These are phyloP conservation scores for Darevskia mixta DNA, from an alignment of 2,797 vertebrate genomes.

Conservation along the genomic window DNA sequence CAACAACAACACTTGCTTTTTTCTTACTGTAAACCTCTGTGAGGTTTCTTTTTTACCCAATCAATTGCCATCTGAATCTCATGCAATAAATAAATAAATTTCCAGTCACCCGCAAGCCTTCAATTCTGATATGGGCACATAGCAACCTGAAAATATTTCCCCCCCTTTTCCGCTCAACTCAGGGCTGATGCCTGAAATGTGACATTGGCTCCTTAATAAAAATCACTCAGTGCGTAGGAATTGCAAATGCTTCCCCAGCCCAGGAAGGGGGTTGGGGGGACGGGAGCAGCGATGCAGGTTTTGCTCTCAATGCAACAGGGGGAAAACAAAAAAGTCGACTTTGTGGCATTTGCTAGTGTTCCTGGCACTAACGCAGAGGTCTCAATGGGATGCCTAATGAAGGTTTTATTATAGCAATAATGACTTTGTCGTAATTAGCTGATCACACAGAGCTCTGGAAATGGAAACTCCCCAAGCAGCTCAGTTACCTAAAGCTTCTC, in stretches of 20 bases:
- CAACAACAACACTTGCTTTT: no score
- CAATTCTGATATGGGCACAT: neutral
- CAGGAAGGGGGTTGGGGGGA: neutral
- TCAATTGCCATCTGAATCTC: no score
- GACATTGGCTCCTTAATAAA: neutral
- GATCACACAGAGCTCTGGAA: neutral
- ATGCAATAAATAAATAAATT: neutral
- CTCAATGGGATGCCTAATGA: conserved; percentile 64
- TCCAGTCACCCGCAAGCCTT: neutral
- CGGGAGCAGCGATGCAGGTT: rapidly evolving
- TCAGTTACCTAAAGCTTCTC: conserved; percentile 37
- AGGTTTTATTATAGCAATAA: conserved; percentile 51
- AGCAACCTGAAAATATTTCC: neutral
- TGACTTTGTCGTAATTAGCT: conserved; percentile 23
- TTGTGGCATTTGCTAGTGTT: conserved; percentile 21
- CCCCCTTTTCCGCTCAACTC: neutral
- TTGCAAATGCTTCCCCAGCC: neutral
- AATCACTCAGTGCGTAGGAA: neutral
- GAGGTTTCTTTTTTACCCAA: no score
- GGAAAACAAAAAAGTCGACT: conserved; percentile 33
- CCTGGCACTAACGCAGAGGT: conserved; percentile 40
- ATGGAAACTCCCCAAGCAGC: neutral
- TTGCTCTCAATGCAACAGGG: neutral
- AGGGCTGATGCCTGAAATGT: neutral
- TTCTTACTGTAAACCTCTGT: no score